Evolutionary conservation across 2,797 vertebrate species (phyloP), one percentile per base, ranked within the genome.

Genomic region (Xiphorhynchus erythropygius): DNA sequence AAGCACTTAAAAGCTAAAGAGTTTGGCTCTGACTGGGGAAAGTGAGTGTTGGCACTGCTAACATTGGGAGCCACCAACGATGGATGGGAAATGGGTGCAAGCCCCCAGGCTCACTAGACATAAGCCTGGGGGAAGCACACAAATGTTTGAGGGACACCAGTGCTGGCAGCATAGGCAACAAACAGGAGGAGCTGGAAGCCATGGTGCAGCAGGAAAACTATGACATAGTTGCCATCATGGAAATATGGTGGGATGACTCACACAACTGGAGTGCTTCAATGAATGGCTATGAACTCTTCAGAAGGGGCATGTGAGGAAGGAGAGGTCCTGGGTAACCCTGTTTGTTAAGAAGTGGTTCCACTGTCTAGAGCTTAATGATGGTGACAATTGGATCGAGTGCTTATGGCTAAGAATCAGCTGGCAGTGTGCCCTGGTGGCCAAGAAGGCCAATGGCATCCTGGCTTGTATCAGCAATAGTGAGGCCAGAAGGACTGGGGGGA

Each of bases 1-100:
- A 92, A 96, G 28, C 19, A 35, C 32, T 78, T 73, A 63, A 28
- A 70, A 93, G 46, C 32, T 70, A 44, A 64, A 50, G 41, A 64
- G 7, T 62, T 83, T 83, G 44, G 44, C 37, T 93, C 62, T 80
- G 55, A 17, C n/a, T 62, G 13, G 27, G 28, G 52, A 28, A 18
- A 73, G 24, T n/a, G 42, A 59, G 13, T 11, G 18, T 47, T 47
- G 55, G 35, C 2, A 3, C 87, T 89, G 35, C 59, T 56, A 46
- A 68, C 21, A 2, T 13, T 33, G 63, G 30, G 56, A 70, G 22
- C 28, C 24, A 50, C 63, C 39, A 23, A 47, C 49, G 37, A n/a
- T 62, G 1, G 1, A 13, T 28, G 27, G 62, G 13, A 71, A 27
- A 59, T 12, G 28, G 13, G 14, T 57, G 23, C 35, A 69, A 30